Conservation (phyloP, 2,113 vertebrate species). For the Seriola aureovittata region DNA sequence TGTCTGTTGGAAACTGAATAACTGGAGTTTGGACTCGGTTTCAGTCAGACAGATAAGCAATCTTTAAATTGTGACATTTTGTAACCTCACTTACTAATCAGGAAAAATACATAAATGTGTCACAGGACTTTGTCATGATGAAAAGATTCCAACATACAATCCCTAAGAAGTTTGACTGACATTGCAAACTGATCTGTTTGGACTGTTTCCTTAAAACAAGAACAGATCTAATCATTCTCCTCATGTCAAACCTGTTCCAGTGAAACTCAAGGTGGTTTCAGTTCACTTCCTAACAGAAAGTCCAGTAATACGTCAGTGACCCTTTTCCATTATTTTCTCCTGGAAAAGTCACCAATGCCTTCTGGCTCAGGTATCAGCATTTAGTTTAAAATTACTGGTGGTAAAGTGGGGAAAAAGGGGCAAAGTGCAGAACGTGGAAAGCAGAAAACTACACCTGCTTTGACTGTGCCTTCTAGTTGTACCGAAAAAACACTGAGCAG, state of each 20-base stretch:
- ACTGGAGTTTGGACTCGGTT: too few relatives aligned
- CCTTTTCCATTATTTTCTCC: not conserved
- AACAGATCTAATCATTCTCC: too few relatives aligned
- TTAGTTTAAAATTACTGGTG: conserved; percentile 12
- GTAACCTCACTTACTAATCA: too few relatives aligned
- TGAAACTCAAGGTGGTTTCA: not conserved
- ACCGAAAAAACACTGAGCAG: not conserved
- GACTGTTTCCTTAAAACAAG: too few relatives aligned
- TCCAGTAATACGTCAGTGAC: not conserved
- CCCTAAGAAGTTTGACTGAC: not conserved
- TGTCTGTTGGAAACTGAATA: too few relatives aligned
- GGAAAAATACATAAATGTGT: too few relatives aligned
- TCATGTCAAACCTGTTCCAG: too few relatives aligned
- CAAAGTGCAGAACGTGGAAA: not conserved
- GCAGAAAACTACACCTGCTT: not conserved
- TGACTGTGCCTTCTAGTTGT: not conserved
- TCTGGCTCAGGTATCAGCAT: not conserved
- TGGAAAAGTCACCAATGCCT: not conserved
- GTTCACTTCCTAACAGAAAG: not conserved
- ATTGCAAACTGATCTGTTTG: not conserved
- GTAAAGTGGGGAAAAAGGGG: not conserved
- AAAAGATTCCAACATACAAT: not conserved
- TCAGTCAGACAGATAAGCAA: too few relatives aligned
- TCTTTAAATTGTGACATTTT: too few relatives aligned
- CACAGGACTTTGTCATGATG: not conserved